phyloP scores from a whole-genome alignment of 35 echinoderm and acorn worm species.

The Amphiura filiformis region DNA sequence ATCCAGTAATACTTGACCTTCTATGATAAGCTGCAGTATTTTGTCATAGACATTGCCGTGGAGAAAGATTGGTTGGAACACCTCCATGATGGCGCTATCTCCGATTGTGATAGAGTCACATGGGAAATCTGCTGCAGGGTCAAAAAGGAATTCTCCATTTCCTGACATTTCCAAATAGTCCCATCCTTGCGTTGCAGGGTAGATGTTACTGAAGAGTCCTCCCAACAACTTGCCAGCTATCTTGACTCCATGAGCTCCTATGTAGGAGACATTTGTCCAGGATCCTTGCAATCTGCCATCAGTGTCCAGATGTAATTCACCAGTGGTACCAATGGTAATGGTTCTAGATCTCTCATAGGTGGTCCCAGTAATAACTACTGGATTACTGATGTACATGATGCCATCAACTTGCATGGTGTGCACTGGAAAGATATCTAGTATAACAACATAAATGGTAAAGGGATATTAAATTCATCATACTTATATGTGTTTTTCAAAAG shows the following conservation, averaged over 20 bases:
- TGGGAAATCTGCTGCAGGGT: slow-evolving; percentile 38
- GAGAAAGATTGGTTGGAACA: slow-evolving; percentile 18
- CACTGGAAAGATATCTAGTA: slow-evolving; percentile 26
- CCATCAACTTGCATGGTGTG: slow-evolving; percentile 29
- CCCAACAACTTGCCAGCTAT: slow-evolving; percentile 42
- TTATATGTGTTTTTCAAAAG: no score
- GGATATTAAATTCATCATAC: not conserved
- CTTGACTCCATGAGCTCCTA: slow-evolving; percentile 34
- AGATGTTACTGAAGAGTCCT: slow-evolving; percentile 36
- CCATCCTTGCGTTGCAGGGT: not conserved
- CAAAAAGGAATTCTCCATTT: slow-evolving; percentile 50
- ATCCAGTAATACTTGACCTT: slow-evolving; percentile 30
- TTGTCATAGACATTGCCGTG: slow-evolving; percentile 19
- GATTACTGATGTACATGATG: slow-evolving; percentile 21
- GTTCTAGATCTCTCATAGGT: slow-evolving; percentile 30
- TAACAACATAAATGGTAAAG: not conserved
- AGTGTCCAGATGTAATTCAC: slow-evolving; percentile 32
- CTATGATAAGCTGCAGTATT: slow-evolving; percentile 42
- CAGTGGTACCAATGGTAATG: slow-evolving; percentile 34
- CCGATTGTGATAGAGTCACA: slow-evolving; percentile 40
- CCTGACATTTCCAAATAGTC: slow-evolving; percentile 37
- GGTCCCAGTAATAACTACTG: slow-evolving; percentile 6
- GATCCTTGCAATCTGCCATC: slow-evolving; percentile 8
- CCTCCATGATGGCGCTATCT: slow-evolving; percentile 35
- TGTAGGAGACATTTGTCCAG: slow-evolving; percentile 41